phyloP scores from a whole-genome alignment of 2,888 invertebrate species.

The Noctua comes region DNA sequence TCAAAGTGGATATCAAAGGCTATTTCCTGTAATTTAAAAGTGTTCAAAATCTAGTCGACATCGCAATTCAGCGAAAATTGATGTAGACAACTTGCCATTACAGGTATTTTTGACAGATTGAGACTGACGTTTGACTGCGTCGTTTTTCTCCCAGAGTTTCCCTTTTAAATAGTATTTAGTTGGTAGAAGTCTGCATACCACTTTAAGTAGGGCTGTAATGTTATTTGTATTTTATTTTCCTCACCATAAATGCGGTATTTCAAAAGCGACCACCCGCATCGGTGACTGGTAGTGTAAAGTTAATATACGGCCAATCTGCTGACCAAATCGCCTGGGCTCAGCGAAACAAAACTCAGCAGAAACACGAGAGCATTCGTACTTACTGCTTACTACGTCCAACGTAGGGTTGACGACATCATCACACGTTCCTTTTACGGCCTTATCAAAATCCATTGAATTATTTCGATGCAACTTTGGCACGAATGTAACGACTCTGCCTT shows the following conservation, averaged over 20 bases:
- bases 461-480: constrained; percentile 72
- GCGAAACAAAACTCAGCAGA: constrained; percentile 35
- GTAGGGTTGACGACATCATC: constrained; percentile 49
- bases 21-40: background rate
- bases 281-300: background rate
- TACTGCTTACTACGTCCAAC: constrained; percentile 1
- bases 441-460: constrained; percentile 75
- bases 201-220: too few species aligned
- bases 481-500: constrained; percentile 70
- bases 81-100: background rate
- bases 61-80: background rate
- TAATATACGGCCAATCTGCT: background rate
- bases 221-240: too few species aligned
- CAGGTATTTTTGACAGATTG: background rate
- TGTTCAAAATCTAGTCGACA: background rate
- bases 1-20: background rate
- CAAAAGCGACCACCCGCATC: too few species aligned
- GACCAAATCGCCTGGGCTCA: background rate
- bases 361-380: constrained; percentile 36
- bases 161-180: too few species aligned
- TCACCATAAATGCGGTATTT: too few species aligned
- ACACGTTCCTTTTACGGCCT: constrained; percentile 64
- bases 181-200: too few species aligned
- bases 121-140: background rate
- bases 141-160: too few species aligned